Conservation (phyloP, 2,797 vertebrate species). For the Callimico goeldii region DNA sequence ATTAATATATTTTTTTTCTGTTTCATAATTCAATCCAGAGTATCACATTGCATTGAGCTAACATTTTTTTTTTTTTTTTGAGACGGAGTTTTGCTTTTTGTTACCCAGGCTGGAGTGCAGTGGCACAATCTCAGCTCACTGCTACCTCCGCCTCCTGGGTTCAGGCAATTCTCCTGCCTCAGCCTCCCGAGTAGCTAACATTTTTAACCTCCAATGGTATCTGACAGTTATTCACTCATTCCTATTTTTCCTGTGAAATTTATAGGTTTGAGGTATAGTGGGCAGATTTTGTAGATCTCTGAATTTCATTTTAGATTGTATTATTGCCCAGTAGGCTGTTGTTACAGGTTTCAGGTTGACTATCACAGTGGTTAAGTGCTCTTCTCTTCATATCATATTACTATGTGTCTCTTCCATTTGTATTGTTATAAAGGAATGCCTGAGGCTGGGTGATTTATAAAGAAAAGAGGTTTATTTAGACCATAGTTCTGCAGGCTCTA, state of each 20-base stretch:
- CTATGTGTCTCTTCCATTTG: neutral
- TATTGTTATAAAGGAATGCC: neutral
- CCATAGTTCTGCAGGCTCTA: neutral
- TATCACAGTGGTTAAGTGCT: too few species aligned
- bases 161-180: too few species aligned
- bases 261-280: neutral
- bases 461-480: neutral
- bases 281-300: neutral
- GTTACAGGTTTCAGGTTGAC: neutral
- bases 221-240: neutral
- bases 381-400: neutral
- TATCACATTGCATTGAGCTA: neutral
- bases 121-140: too few species aligned
- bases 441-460: neutral
- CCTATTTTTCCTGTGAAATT: neutral
- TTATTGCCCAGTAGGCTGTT: neutral
- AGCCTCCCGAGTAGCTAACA: too few species aligned
- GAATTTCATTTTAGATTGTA: neutral
- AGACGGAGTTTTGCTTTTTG: too few species aligned
- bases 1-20: neutral
- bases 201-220: neutral
- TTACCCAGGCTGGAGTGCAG: too few species aligned
- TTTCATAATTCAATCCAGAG: neutral
- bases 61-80: too few species aligned
- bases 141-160: too few species aligned